These are phyloP conservation scores for Heliconius cydno DNA, from an alignment of 2,888 invertebrate genomes.

Conservation along the genomic window DNA sequence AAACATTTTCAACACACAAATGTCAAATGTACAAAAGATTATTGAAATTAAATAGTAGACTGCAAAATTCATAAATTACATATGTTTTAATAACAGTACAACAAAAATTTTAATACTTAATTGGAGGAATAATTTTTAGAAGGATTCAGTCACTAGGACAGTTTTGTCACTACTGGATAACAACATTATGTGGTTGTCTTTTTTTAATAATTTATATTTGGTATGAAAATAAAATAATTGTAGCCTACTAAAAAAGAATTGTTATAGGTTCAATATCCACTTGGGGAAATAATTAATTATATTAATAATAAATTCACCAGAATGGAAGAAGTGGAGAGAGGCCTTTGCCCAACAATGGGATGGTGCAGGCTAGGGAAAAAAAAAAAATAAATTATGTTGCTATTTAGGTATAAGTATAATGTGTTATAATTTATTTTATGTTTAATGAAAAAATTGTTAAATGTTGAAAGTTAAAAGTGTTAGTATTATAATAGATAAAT, in stretches of 20 bases:
- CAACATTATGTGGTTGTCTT: background rate
- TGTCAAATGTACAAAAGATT: conserved; percentile 67
- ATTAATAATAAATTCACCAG: no score
- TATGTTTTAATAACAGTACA: background rate
- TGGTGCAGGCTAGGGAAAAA: no score
- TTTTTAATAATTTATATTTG: background rate
- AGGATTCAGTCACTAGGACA: background rate
- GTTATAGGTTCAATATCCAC: no score
- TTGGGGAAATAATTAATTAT: background rate
- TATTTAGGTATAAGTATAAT: conserved; percentile 12
- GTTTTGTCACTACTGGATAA: background rate
- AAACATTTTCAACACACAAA: conserved; percentile 57
- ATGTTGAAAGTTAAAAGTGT: conserved; percentile 47
- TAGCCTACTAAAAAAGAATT: no score
- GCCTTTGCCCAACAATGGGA: no score
- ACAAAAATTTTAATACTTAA: background rate
- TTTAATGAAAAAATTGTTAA: conserved; percentile 15
- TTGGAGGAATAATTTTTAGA: background rate
- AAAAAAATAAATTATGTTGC: background rate
- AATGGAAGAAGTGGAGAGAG: no score
- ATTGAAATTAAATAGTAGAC: conserved; percentile 60
- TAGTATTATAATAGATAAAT: background rate
- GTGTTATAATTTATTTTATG: conserved; percentile 23
- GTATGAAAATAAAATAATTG: no score
- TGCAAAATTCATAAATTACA: conserved; percentile 45